These are phyloP conservation scores for Apis laboriosa DNA, from an alignment of 1,140 invertebrate species.

Conservation along the genomic window DNA sequence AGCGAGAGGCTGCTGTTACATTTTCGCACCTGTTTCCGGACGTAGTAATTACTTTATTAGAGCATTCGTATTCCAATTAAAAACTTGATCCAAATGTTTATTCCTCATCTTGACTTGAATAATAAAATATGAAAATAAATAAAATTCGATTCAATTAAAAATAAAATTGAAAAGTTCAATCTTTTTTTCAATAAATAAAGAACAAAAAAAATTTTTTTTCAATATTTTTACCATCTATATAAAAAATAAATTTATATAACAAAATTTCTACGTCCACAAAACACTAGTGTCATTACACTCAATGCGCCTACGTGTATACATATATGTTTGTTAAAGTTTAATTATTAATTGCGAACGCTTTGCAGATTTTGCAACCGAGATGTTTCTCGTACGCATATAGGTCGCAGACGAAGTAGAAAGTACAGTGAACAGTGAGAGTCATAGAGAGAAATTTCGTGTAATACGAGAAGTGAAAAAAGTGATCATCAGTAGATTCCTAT, in stretches of 20 bases:
- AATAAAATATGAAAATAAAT: too few species aligned
- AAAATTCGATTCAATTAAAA: background rate
- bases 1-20: constrained; percentile 21
- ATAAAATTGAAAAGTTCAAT: background rate
- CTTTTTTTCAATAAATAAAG: background rate
- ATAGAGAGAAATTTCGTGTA: constrained; percentile 44
- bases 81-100: too few species aligned
- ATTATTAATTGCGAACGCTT: constrained; percentile 45
- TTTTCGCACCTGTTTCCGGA: constrained; percentile 15
- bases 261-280: constrained; percentile 5
- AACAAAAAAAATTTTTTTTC: too few species aligned
- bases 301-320: background rate
- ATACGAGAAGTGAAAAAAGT: constrained; percentile 45
- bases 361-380: background rate
- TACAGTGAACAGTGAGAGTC: constrained; percentile 56
- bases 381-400: background rate
- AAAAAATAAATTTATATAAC: background rate
- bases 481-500: constrained; percentile 43
- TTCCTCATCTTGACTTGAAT: background rate
- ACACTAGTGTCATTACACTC: background rate
- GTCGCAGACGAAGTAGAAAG: constrained; percentile 55
- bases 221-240: background rate
- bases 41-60: background rate
- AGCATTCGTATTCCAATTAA: background rate
- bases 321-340: background rate